These are phyloP conservation scores for Centroberyx gerrardi DNA, from an alignment of 2,797 vertebrate species.

Conservation along the genomic window DNA sequence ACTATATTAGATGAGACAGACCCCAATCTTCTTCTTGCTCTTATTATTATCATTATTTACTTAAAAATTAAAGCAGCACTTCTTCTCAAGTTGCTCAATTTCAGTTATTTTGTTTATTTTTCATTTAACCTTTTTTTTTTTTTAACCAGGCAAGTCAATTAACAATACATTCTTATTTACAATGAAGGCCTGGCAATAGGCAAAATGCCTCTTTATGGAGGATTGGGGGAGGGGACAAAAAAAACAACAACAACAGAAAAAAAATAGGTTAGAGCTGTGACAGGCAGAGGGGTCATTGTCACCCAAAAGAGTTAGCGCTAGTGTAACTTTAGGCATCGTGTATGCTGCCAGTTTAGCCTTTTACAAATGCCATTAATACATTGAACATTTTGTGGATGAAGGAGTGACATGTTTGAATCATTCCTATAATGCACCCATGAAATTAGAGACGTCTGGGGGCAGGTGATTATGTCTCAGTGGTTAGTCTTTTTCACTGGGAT, in stretches of 20 bases:
- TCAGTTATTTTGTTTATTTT: too few species aligned
- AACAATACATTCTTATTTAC: too few species aligned
- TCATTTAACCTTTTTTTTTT: too few species aligned
- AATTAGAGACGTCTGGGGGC: constrained; percentile 77
- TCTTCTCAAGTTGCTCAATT: too few species aligned
- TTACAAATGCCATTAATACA: constrained; percentile 50
- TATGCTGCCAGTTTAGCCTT: constrained; percentile 20
- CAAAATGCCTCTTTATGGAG: too few species aligned
- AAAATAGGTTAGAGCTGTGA: constrained; percentile 9
- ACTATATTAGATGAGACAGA: constrained; percentile 53
- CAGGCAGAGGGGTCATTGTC: not conserved
- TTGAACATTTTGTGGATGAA: constrained; percentile 47
- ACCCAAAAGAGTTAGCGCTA: not conserved
- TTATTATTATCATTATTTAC: constrained; percentile 7
- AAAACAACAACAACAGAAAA: too few species aligned
- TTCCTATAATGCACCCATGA: constrained; percentile 72
- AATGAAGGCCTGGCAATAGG: too few species aligned
- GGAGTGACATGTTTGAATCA: constrained; percentile 70
- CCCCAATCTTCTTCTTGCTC: constrained; percentile 9
- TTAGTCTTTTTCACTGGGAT: constrained; percentile 68
- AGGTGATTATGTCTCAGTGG: constrained; percentile 75
- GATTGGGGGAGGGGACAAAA: too few species aligned
- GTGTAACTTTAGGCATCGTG: not conserved
- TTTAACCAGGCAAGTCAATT: too few species aligned
- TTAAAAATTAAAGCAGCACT: not conserved